Conservation (phyloP, 1,140 invertebrate genomes). For the Chironomus striatipennis region DNA sequence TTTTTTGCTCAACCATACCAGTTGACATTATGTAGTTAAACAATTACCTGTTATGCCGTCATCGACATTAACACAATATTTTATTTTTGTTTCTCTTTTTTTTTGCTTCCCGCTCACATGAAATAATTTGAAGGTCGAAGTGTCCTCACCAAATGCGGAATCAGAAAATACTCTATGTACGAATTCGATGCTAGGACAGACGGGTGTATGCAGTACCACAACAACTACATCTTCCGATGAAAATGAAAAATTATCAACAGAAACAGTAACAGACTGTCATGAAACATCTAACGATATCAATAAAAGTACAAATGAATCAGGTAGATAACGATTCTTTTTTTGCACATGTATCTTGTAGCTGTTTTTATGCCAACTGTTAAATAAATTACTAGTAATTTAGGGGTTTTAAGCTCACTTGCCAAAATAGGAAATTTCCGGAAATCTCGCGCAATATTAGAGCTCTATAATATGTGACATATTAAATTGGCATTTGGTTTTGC, state of each 20-base stretch:
- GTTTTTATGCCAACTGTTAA: no score
- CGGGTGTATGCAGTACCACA: constrained; percentile 39
- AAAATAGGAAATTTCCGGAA: no score
- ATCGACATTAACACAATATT: neutral
- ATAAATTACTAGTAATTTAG: no score
- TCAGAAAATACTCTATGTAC: constrained; percentile 40
- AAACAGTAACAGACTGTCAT: neutral
- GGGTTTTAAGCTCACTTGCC: no score
- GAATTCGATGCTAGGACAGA: constrained; percentile 38
- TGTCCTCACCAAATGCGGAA: constrained; percentile 56
- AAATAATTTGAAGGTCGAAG: constrained; percentile 34
- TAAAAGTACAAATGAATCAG: constrained; percentile 17
- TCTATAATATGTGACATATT: no score
- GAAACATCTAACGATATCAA: neutral
- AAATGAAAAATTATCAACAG: constrained; percentile 25
- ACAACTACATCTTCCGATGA: constrained; percentile 35
- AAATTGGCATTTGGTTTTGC: no score
- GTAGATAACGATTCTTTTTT: neutral
- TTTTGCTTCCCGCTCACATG: neutral
- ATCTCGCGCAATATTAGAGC: no score
- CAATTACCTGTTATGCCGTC: neutral
- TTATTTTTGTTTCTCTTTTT: neutral
- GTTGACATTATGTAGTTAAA: neutral
- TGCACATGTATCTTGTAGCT: no score
- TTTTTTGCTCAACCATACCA: no score